A percentile compares a stretch with the other conserved stretches of the same genome.
phyloP scores from a whole-genome alignment of 2,113 vertebrate species.

The Megaceryle maxima region DNA sequence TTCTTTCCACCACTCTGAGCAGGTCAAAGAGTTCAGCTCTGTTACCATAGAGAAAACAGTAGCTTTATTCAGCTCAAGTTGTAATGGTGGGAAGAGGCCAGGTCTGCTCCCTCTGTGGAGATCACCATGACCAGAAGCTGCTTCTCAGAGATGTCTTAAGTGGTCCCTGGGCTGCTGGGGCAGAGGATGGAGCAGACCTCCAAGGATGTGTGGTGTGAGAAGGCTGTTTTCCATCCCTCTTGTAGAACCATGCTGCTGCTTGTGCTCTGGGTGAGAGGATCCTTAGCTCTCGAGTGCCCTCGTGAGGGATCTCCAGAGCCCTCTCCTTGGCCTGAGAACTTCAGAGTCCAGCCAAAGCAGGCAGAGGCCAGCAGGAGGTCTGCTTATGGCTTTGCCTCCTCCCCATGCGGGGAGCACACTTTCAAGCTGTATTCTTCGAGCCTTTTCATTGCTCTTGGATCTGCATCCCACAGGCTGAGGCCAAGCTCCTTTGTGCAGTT shows the following conservation, averaged over 20 bases:
- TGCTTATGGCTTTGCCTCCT: not conserved
- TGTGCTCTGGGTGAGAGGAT: not conserved
- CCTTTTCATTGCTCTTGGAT: not conserved
- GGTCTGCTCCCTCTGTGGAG: not conserved
- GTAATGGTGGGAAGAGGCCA: not conserved
- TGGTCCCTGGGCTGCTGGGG: not conserved
- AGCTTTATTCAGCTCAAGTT: not conserved
- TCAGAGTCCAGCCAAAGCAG: not conserved
- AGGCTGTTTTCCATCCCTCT: not conserved
- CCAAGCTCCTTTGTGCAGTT: not conserved
- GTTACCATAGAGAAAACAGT: not conserved
- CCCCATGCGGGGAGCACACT: not conserved
- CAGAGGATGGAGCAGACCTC: not conserved
- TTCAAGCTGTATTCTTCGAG: not conserved
- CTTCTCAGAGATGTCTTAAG: not conserved
- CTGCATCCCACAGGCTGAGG: not conserved
- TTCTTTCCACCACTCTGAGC: not conserved
- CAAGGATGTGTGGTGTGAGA: not conserved
- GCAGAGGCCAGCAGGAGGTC: not conserved
- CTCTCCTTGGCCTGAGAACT: not conserved
- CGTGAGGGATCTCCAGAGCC: not conserved
- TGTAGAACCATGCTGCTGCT: not conserved
- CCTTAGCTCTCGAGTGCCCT: conserved; percentile 2
- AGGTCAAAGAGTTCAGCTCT: not conserved
- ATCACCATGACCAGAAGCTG: not conserved